Evolutionary conservation across 2,797 vertebrate genomes (phyloP).

Genomic region (Pangasius mekongensis): DNA sequence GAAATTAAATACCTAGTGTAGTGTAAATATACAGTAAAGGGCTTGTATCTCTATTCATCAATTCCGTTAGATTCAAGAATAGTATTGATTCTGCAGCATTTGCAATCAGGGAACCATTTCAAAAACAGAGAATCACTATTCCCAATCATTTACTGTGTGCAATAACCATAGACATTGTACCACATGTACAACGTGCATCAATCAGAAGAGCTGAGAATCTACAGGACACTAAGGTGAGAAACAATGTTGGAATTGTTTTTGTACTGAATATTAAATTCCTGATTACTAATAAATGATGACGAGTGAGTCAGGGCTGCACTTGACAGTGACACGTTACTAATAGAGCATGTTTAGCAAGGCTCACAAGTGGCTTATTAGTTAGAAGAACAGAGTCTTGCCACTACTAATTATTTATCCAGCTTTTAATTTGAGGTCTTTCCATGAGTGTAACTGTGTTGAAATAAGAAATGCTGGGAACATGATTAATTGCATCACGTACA

Average conservation of each 20-base stretch:
- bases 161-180: not conserved
- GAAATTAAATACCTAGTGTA: not conserved
- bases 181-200: not conserved
- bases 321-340: not conserved
- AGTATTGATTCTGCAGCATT: not conserved
- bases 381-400: not conserved
- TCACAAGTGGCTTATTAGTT: not conserved
- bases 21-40: not conserved
- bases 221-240: not conserved
- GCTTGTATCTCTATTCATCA: not conserved
- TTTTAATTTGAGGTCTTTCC: constrained; percentile 9
- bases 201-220: not conserved
- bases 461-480: not conserved
- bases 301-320: not conserved
- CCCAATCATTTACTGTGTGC: not conserved
- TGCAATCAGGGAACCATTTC: not conserved
- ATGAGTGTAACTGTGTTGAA: constrained; percentile 2
- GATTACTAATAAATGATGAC: not conserved
- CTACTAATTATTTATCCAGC: not conserved
- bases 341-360: not conserved
- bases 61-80: not conserved
- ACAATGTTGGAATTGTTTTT: not conserved
- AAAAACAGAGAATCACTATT: not conserved
- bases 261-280: not conserved
- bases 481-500: constrained; percentile 23